These are phyloP conservation scores for Struthio camelus DNA, from an alignment of 2,113 vertebrate species.

Conservation along the genomic window DNA sequence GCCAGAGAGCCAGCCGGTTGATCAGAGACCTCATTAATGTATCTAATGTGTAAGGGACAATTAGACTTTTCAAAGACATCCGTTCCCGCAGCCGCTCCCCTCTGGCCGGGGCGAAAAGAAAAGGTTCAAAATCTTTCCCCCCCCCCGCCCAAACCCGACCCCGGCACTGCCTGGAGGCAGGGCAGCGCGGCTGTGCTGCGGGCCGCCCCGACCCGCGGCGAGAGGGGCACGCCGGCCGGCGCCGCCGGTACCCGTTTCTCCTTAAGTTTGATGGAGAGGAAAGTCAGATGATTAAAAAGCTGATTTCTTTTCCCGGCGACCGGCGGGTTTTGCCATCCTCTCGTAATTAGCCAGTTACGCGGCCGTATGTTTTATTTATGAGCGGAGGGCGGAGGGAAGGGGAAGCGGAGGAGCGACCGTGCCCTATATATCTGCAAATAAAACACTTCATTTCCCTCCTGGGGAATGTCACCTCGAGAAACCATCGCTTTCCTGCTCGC, in stretches of 20 bases:
- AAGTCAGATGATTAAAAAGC: conserved; percentile 46
- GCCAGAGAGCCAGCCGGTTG: conserved; percentile 58
- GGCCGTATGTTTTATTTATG: conserved; percentile 72
- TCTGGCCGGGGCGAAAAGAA: background rate
- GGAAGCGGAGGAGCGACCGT: conserved; percentile 57
- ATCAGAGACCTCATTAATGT: conserved; percentile 73
- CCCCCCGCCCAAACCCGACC: background rate
- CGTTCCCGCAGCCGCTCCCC: background rate
- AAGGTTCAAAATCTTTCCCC: background rate
- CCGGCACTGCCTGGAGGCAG: background rate
- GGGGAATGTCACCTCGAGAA: conserved; percentile 66
- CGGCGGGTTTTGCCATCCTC: conserved; percentile 62
- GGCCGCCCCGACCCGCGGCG: too few species aligned
- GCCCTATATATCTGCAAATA: conserved; percentile 68
- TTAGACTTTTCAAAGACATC: conserved; percentile 45
- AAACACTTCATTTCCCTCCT: conserved; percentile 69
- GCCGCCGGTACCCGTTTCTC: too few species aligned
- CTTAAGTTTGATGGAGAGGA: background rate
- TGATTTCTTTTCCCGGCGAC: conserved; percentile 55
- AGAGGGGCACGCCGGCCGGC: too few species aligned
- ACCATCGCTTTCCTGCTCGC: conserved; percentile 67
- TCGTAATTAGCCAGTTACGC: conserved; percentile 69
- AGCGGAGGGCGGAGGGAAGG: conserved; percentile 65
- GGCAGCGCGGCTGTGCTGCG: too few species aligned
- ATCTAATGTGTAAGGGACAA: conserved; percentile 58